phyloP scores from a whole-genome alignment of 1,140 invertebrate species.

The Phocides pigmalion region DNA sequence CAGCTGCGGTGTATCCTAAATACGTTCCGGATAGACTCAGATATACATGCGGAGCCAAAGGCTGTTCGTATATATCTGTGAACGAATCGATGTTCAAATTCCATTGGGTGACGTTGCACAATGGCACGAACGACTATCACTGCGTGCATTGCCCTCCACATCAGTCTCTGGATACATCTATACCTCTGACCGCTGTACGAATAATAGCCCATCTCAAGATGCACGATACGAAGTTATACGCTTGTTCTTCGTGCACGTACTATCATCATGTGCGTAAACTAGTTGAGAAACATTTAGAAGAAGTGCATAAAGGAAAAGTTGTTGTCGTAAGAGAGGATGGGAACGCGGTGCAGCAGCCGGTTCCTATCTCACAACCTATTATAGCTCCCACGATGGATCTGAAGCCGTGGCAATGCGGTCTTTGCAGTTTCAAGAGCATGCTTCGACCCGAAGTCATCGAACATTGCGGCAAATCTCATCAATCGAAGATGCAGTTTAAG shows the following conservation, averaged over 20 bases:
- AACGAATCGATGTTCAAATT: conserved; percentile 88
- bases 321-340: conserved; percentile 84
- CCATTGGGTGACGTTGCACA: conserved; percentile 89
- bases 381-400: conserved; percentile 74
- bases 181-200: conserved; percentile 79
- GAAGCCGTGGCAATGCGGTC: conserved; percentile 88
- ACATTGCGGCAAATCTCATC: conserved; percentile 85
- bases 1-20: conserved; percentile 80
- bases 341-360: conserved; percentile 45
- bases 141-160: conserved; percentile 88
- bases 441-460: conserved; percentile 85
- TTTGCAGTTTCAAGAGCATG: conserved; percentile 86
- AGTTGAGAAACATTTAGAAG: conserved; percentile 87
- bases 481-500: conserved; percentile 87
- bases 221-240: conserved; percentile 89
- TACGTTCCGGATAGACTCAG: conserved; percentile 87
- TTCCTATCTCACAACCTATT: conserved; percentile 10
- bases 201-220: conserved; percentile 89
- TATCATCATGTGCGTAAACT: conserved; percentile 86
- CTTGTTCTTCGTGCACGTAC: conserved; percentile 87
- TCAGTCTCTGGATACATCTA: conserved; percentile 63
- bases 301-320: conserved; percentile 85
- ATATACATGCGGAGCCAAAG: conserved; percentile 88
- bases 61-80: conserved; percentile 89
- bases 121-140: conserved; percentile 84